Conservation (phyloP, 2,113 vertebrate species). For the Candoia aspera region DNA sequence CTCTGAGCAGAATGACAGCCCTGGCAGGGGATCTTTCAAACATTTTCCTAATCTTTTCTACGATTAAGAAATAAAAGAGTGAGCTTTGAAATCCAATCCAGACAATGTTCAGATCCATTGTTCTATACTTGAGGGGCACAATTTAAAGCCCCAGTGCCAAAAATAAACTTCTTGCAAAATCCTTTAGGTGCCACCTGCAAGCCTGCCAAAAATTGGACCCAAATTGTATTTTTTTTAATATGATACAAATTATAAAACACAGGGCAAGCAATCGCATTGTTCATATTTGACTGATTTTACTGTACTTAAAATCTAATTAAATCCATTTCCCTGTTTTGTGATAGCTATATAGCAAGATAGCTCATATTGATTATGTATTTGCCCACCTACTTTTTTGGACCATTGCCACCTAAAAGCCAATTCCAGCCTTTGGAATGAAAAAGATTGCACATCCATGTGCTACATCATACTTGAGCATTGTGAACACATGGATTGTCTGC, state of each 20-base stretch:
- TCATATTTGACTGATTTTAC: background rate
- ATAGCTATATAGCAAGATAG: background rate
- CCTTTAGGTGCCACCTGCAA: background rate
- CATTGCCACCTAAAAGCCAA: background rate
- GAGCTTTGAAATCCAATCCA: background rate
- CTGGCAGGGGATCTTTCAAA: background rate
- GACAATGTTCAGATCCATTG: background rate
- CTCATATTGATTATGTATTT: background rate
- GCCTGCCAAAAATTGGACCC: background rate
- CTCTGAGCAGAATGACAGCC: background rate
- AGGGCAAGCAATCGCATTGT: background rate
- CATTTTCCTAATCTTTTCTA: conserved; percentile 1
- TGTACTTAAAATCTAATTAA: background rate
- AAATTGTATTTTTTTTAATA: background rate
- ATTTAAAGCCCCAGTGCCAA: background rate
- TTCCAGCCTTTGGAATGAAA: background rate
- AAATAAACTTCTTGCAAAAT: background rate
- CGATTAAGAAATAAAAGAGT: background rate
- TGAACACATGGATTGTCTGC: background rate
- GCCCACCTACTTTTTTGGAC: background rate
- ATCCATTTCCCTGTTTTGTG: background rate
- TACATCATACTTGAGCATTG: background rate
- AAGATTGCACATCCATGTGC: background rate
- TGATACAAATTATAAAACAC: background rate
- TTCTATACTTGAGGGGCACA: background rate